A percentile compares a stretch with the other conserved stretches of the same genome.
Conservation (phyloP, 2,797 vertebrate species). For the Pachyuromys duprasi region DNA sequence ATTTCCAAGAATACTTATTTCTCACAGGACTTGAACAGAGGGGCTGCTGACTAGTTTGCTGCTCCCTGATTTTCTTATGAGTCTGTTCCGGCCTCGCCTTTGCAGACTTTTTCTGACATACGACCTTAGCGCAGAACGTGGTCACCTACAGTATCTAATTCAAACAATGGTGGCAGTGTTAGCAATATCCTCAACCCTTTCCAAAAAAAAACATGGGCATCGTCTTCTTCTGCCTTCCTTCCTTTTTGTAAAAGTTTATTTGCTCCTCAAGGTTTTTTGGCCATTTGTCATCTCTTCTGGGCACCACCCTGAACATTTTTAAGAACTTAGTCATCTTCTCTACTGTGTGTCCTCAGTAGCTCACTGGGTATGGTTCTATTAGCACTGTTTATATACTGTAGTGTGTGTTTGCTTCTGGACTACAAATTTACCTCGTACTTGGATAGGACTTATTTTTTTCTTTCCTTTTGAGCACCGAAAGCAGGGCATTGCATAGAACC, state of each 20-base stretch:
- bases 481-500: neutral
- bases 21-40: neutral
- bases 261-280: neutral
- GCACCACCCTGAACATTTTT: neutral
- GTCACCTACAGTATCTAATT: neutral
- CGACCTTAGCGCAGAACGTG: neutral
- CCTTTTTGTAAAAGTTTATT: neutral
- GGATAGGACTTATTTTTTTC: neutral
- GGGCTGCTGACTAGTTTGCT: neutral
- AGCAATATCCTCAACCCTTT: neutral
- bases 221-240: neutral
- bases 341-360: neutral
- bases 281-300: neutral
- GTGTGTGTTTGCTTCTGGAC: neutral
- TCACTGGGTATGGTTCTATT: neutral
- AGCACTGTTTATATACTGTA: neutral
- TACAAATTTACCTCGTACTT: conserved; percentile 17
- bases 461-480: neutral
- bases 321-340: neutral
- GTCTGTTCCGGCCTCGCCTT: neutral
- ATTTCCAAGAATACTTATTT: neutral
- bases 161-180: neutral
- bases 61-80: neutral
- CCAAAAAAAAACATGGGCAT: neutral
- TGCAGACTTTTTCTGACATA: neutral